Percentiles rank a stretch among this genome's conserved stretches.
Evolutionary conservation across 2,888 invertebrate species (phyloP).

Genomic region (Mongoloraphidia duomilia): DNA sequence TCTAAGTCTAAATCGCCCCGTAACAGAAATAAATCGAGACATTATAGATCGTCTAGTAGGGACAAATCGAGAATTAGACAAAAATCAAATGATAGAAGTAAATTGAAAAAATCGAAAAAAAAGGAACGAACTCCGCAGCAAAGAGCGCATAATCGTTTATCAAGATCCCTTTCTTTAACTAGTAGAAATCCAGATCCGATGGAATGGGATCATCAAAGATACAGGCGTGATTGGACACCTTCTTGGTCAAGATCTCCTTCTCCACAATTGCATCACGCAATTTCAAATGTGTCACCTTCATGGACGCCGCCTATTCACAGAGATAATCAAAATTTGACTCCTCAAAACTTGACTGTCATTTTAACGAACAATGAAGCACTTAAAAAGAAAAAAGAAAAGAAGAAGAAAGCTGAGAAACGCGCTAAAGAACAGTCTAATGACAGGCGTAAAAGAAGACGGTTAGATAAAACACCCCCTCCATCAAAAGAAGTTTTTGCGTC

Average conservation of each 20-base stretch:
- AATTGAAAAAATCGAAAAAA: slow-evolving; percentile 22
- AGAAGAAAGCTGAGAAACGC: slow-evolving; percentile 25
- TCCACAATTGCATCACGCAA: slow-evolving; percentile 26
- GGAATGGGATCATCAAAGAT: slow-evolving; percentile 23
- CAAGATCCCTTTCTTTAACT: slow-evolving; percentile 18
- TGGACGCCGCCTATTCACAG: slow-evolving; percentile 48
- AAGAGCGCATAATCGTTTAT: slow-evolving; percentile 24
- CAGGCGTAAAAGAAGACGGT: slow-evolving; percentile 27
- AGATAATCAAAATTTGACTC: slow-evolving; percentile 28
- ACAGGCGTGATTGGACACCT: slow-evolving; percentile 30
- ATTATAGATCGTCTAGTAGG: slow-evolving; percentile 21
- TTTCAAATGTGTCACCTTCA: slow-evolving; percentile 27
- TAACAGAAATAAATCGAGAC: slow-evolving; percentile 19
- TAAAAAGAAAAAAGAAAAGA: slow-evolving; percentile 32
- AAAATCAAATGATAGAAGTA: slow-evolving; percentile 25
- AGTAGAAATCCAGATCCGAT: slow-evolving; percentile 17
- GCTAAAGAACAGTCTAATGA: slow-evolving; percentile 16
- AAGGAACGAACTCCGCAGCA: slow-evolving; percentile 25
- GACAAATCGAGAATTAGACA: slow-evolving; percentile 24
- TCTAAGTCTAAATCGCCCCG: slow-evolving; percentile 15
- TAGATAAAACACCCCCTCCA: slow-evolving; percentile 41
- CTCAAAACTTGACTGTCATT: slow-evolving; percentile 42
- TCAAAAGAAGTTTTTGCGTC: slow-evolving; percentile 87
- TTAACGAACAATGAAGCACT: slow-evolving; percentile 40
- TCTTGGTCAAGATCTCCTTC: slow-evolving; percentile 45